These are phyloP conservation scores for Trachythela sp. DNA, from an alignment of 64 coral and sea anemone genomes.

Conservation along the genomic window DNA sequence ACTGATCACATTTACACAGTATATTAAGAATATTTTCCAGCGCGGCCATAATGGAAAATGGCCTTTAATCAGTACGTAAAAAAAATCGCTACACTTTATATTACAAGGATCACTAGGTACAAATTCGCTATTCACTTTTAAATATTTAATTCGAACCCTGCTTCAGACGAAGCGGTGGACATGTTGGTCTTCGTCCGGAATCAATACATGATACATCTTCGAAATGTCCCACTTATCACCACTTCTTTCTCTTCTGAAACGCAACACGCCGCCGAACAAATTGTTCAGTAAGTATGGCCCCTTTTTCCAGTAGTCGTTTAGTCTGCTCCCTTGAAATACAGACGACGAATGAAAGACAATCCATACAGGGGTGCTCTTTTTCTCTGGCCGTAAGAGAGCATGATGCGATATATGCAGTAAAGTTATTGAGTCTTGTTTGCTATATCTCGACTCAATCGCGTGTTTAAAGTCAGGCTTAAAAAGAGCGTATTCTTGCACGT, in stretches of 20 bases:
- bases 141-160: too few relatives aligned
- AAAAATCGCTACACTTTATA: too few relatives aligned
- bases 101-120: too few relatives aligned
- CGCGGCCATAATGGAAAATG: too few relatives aligned
- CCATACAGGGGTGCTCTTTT: neutral
- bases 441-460: neutral
- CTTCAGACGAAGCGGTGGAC: conserved; percentile 44
- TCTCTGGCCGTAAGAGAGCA: conserved; percentile 27
- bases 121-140: too few relatives aligned
- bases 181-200: conserved; percentile 20
- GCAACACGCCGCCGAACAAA: conserved; percentile 38
- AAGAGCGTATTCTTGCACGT: neutral
- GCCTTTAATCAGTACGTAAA: too few relatives aligned
- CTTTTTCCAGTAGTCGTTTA: conserved; percentile 43
- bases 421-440: neutral
- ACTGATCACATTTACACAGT: too few relatives aligned
- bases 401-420: conserved; percentile 32
- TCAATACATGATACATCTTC: conserved; percentile 41
- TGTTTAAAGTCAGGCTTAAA: neutral
- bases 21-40: too few relatives aligned
- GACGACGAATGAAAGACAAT: conserved; percentile 42
- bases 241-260: conserved; percentile 37
- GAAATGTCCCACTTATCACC: conserved; percentile 22
- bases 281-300: conserved; percentile 31
- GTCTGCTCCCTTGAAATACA: conserved; percentile 7